Evolutionary conservation across 2,113 vertebrate genomes (phyloP).

Genomic region (Hystrix cristata): DNA sequence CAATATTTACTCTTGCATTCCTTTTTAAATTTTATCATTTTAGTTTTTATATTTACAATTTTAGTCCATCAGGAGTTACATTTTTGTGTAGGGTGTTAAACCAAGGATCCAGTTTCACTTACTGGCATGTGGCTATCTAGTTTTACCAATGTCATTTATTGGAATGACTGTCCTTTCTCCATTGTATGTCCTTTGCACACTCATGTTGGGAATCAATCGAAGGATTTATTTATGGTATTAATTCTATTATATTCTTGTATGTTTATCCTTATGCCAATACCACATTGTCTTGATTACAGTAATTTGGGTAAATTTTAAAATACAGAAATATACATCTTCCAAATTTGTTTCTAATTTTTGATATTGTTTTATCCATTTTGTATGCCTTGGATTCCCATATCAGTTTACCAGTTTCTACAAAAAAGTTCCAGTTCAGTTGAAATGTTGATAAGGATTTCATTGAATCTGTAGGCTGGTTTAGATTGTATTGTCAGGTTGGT

Average conservation of each 20-base stretch:
- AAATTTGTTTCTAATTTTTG: neutral
- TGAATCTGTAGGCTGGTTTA: neutral
- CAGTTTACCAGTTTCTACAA: neutral
- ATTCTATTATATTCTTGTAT: neutral
- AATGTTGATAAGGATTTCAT: neutral
- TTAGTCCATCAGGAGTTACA: neutral
- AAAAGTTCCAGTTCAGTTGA: neutral
- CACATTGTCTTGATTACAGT: neutral
- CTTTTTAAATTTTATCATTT: neutral
- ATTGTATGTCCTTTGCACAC: accelerated
- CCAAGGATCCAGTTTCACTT: neutral
- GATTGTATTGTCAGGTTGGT: neutral
- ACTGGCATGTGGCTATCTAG: neutral
- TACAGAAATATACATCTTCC: neutral
- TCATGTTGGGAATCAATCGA: neutral
- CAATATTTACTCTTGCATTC: neutral
- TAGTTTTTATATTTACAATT: neutral
- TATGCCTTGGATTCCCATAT: neutral
- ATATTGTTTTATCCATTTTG: neutral
- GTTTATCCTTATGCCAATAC: neutral
- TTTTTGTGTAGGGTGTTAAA: neutral
- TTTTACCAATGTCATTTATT: too few relatives aligned
- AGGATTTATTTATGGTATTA: neutral
- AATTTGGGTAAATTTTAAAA: neutral
- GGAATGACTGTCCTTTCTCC: neutral